These are phyloP conservation scores for Empis stercorea DNA, from an alignment of 2,888 invertebrate species.

Conservation along the genomic window DNA sequence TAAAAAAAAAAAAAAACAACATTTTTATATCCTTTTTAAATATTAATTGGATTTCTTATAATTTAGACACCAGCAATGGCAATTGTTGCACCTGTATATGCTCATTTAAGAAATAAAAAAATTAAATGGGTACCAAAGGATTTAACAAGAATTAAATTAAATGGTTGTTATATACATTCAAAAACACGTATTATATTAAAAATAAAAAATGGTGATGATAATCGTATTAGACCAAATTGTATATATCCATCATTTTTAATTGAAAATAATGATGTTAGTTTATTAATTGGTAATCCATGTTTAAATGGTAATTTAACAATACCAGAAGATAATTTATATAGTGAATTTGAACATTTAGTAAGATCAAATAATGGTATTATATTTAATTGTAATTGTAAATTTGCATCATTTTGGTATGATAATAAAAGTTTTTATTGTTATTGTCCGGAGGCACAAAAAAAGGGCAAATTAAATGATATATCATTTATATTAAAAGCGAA, in stretches of 20 bases:
- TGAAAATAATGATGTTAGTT: conserved; percentile 10
- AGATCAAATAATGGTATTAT: conserved; percentile 11
- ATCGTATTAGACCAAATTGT: conserved; percentile 13
- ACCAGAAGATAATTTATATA: background rate
- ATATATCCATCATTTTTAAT: conserved; percentile 15
- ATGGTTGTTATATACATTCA: conserved; percentile 14
- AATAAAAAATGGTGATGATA: conserved; percentile 8
- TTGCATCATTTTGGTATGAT: conserved; percentile 15
- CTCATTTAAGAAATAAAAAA: conserved; percentile 1
- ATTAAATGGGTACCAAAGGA: conserved; percentile 6
- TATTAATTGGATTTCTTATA: background rate
- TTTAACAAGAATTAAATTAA: conserved; percentile 12
- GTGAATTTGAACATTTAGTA: conserved; percentile 6
- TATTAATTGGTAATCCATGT: conserved; percentile 10
- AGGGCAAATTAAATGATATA: background rate
- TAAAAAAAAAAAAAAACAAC: too few relatives aligned
- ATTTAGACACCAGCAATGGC: conserved; percentile 14
- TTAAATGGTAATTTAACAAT: conserved; percentile 1
- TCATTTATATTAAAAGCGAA: background rate
- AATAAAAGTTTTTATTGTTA: conserved; percentile 7
- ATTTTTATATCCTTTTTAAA: background rate
- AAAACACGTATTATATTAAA: conserved; percentile 9
- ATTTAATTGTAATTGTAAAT: conserved; percentile 9
- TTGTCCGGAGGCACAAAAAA: conserved; percentile 6
- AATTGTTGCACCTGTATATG: conserved; percentile 15